Evolutionary conservation across 2,888 invertebrate species (phyloP), one percentile per base, ranked within the genome.

Genomic region (Pandemis cinnamomeana): DNA sequence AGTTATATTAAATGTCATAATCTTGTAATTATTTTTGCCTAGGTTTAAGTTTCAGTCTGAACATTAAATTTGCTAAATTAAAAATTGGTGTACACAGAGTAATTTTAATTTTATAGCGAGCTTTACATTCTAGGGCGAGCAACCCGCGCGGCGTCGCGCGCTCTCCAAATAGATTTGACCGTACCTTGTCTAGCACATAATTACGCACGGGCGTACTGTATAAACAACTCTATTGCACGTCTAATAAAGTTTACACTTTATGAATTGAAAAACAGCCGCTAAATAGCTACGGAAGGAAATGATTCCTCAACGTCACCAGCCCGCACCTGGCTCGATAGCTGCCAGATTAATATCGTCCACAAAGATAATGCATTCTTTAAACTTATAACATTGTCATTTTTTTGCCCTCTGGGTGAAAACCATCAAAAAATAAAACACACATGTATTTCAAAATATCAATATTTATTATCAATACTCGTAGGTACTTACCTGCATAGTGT

Each of bases 381-480:
- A 58, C 11, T 1, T 20, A 55, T 20, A 51, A 51, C n/a, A 6
- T n/a, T 7, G 48, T 13, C n/a, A n/a, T n/a, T 13, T n/a, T n/a
- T 55, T 13, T 0, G 8, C 7, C 7, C n/a, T 6, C 55, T 55
- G 7, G 6, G 0, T 46, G 46, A 46, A 11, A 46, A 46, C 11
- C 46, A 46, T 8, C 2, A 55, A 27, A 27, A 46, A 86, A 85
- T 89, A 87, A 84, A 80, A 76, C 69, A 71, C 76, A 69, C 78
- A 77, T 83, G 83, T 83, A 60, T 87, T 79, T 83, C 83, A 83
- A 86, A 86, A 84, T 88, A 88, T 89, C 71, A 74, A 74, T 74
- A 76, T 92, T 87, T 91, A 91, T 91, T 91, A 92, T 87, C 90
- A 89, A 88, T 87, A 89, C 83, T 86, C 86, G 85, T 68, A 77